These are phyloP conservation scores for Anolis carolinensis DNA, from an alignment of 2,113 vertebrate genomes.

Conservation along the genomic window DNA sequence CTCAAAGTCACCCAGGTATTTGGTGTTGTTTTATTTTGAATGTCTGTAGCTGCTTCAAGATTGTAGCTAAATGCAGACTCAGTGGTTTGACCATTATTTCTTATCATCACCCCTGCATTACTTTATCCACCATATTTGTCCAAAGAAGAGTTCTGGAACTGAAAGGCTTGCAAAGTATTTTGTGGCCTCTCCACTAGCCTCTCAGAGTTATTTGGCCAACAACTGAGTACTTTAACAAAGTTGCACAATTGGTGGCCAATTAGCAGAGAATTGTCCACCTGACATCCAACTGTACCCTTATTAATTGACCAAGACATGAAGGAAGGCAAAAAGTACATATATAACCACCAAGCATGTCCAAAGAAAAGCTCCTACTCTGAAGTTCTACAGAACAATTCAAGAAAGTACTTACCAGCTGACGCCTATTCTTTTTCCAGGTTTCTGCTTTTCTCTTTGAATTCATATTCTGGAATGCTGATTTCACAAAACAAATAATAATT, in stretches of 20 bases:
- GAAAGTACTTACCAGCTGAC: slow-evolving; percentile 87
- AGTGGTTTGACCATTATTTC: neutral
- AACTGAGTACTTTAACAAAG: neutral
- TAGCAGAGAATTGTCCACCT: neutral
- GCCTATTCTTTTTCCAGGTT: slow-evolving; percentile 98
- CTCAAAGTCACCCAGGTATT: neutral
- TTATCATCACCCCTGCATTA: neutral
- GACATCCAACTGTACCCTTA: neutral
- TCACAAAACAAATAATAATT: slow-evolving; percentile 34
- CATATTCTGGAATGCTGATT: slow-evolving; percentile 97
- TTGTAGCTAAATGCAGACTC: neutral
- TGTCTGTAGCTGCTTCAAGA: neutral
- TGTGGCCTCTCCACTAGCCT: neutral
- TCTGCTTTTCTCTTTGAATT: slow-evolving; percentile 99
- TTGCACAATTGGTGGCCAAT: neutral
- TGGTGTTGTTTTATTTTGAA: neutral
- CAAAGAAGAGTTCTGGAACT: neutral
- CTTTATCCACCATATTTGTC: neutral
- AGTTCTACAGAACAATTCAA: neutral
- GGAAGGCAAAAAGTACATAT: neutral
- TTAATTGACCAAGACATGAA: neutral
- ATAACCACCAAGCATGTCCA: neutral
- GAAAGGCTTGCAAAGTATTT: neutral
- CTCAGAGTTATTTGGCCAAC: accelerated
- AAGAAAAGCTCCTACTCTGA: neutral